Percentiles rank a stretch among this genome's conserved stretches.
Conservation (phyloP, 2,113 vertebrate genomes). For the Marmota monax region DNA sequence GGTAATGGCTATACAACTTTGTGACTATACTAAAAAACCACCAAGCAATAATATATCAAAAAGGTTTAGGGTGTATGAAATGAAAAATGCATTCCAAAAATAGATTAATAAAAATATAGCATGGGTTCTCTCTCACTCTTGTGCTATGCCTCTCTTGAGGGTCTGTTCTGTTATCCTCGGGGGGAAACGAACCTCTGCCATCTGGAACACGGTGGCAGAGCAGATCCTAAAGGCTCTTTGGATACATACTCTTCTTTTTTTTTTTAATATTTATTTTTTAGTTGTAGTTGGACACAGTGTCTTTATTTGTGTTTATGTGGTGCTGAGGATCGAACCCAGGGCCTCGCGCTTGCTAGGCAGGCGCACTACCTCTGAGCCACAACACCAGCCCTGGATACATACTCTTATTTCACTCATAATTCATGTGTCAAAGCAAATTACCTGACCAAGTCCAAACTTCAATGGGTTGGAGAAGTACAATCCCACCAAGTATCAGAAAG, state of each 20-base stretch:
- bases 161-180: background rate
- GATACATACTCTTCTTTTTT: background rate
- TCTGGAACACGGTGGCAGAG: background rate
- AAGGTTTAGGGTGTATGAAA: background rate
- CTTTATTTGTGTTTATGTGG: too few relatives aligned
- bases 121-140: background rate
- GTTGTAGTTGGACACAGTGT: too few relatives aligned
- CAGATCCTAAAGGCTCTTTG: background rate
- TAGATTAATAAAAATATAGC: background rate
- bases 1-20: background rate
- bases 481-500: background rate
- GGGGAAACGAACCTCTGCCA: background rate
- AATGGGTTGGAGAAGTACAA: background rate
- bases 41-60: background rate
- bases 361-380: too few relatives aligned
- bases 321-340: too few relatives aligned
- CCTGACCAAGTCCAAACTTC: background rate
- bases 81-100: background rate
- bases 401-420: background rate
- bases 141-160: background rate
- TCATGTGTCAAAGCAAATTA: background rate
- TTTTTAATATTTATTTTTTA: too few relatives aligned
- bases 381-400: background rate
- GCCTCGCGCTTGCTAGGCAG: too few relatives aligned
- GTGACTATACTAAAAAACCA: background rate